These are phyloP conservation scores for Dascillus cervinus DNA, from an alignment of 2,888 invertebrate species.

Conservation along the genomic window DNA sequence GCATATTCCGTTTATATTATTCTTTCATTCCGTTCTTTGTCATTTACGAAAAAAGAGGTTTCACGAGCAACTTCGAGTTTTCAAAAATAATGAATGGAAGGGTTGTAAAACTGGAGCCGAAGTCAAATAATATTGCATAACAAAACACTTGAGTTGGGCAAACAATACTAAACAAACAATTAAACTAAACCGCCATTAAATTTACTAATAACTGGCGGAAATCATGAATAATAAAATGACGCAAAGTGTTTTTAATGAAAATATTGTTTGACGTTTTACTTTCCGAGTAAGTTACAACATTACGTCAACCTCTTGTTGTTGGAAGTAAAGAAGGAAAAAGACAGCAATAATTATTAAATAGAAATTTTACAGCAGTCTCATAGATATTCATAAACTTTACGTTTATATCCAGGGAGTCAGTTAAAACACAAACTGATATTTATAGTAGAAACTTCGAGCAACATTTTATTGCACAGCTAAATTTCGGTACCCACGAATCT, in stretches of 20 bases:
- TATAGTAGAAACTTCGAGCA: too few relatives aligned
- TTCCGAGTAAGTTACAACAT: not conserved
- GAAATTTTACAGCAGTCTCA: slow-evolving; percentile 13
- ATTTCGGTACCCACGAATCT: slow-evolving; percentile 8
- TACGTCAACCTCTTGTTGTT: slow-evolving; percentile 1
- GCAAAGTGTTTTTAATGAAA: slow-evolving; percentile 9
- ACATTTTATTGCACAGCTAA: slow-evolving; percentile 8
- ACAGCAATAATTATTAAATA: too few relatives aligned
- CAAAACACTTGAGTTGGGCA: slow-evolving; percentile 7
- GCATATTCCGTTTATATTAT: not conserved
- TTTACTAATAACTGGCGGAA: slow-evolving; percentile 6
- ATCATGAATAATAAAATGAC: slow-evolving; percentile 10
- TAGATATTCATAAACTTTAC: slow-evolving; percentile 7
- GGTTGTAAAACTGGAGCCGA: slow-evolving; percentile 1
- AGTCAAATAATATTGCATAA: slow-evolving; percentile 7
- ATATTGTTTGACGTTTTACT: slow-evolving; percentile 5
- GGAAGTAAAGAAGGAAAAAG: slow-evolving; percentile 3
- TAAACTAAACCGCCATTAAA: slow-evolving; percentile 11
- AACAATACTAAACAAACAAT: slow-evolving; percentile 11
- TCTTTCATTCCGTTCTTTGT: not conserved
- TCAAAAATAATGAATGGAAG: too few relatives aligned
- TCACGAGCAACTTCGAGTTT: too few relatives aligned
- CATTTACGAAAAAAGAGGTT: too few relatives aligned
- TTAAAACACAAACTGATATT: too few relatives aligned
- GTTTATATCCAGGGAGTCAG: not conserved